These are phyloP conservation scores for Megatriorchis doriae DNA, from an alignment of 2,113 vertebrate species.

Conservation along the genomic window DNA sequence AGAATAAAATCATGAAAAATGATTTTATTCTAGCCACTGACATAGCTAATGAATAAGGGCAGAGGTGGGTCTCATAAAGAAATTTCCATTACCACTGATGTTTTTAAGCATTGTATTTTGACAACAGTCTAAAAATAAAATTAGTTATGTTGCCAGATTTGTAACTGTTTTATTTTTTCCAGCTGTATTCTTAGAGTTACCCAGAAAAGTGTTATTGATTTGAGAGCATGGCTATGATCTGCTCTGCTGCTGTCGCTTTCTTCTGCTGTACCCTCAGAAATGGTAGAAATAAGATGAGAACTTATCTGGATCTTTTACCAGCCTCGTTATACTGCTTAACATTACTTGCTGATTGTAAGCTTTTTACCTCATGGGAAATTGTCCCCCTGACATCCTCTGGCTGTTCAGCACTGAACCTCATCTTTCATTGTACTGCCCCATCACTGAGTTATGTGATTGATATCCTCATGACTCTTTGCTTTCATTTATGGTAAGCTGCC, in stretches of 20 bases:
- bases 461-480: not conserved
- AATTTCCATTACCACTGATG: slow-evolving; percentile 28
- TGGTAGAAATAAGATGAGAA: not conserved
- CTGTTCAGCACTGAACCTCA: not conserved
- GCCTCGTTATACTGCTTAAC: not conserved
- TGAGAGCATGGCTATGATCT: not conserved
- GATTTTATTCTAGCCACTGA: not conserved
- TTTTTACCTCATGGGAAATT: not conserved
- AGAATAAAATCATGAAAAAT: not conserved
- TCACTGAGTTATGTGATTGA: not conserved
- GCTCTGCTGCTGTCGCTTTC: not conserved
- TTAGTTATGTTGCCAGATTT: not conserved
- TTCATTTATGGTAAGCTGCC: not conserved
- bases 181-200: not conserved
- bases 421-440: not conserved
- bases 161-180: not conserved
- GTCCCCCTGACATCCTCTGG: not conserved
- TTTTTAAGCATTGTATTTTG: not conserved
- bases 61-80: slow-evolving; percentile 4
- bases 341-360: not conserved
- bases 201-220: not conserved
- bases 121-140: slow-evolving; percentile 32
- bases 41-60: not conserved
- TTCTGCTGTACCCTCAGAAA: not conserved
- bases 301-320: not conserved